Base-by-base conservation (phyloP, 2,888 invertebrate genomes). In the Cephonodes hylas region DNA sequence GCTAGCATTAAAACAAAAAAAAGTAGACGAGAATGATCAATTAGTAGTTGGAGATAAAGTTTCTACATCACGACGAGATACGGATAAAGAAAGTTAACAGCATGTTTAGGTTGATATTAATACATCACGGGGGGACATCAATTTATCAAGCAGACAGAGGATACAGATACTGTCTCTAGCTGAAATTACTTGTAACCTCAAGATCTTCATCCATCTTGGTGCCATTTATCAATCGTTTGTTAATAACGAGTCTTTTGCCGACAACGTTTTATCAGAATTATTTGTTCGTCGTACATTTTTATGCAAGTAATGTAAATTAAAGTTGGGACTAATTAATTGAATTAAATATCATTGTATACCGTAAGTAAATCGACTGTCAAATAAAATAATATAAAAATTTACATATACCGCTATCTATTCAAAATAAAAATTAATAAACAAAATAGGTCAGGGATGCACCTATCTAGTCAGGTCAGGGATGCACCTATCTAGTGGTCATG, bases 91-190 rank as follows among this genome's bases (percentile, higher is more conserved):
- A 74, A 80, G 80, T 80, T 78, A 79, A 80, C 75, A 74, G 69
- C 66, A 70, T 78, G 75, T 81, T 79, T 78, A 76, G 78, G 73
- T 73, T 77, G 75, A 77, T 79, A 80, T 80, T 83, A 81, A 81
- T 84, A 79, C 77, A 78, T 81, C 80, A 81, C 70, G 58, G 69
- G 76, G 67, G 73, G 80, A 79, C 81, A 74, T 80, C 83, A 79
- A 84, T 84, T 84, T 83, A 84, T 84, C 84, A 84, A 76, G 70
- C 56, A 69, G 84, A 84, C 83, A 81, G 75, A 82, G 83, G 82
- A 74, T 68, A 64, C 62, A 48, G 70, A 72, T 69, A 72, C 73
- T 67, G 66, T 66, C 71, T 69, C 58, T 59, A 61, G 57, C 56
- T 64, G 64, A 75, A 77, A 81, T 84, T 83, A 81, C 83, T 79